A percentile compares a stretch with the other conserved stretches of the same genome.
Conservation (phyloP, 2,797 vertebrate genomes). For the Typhlichthys eigenmanni region DNA sequence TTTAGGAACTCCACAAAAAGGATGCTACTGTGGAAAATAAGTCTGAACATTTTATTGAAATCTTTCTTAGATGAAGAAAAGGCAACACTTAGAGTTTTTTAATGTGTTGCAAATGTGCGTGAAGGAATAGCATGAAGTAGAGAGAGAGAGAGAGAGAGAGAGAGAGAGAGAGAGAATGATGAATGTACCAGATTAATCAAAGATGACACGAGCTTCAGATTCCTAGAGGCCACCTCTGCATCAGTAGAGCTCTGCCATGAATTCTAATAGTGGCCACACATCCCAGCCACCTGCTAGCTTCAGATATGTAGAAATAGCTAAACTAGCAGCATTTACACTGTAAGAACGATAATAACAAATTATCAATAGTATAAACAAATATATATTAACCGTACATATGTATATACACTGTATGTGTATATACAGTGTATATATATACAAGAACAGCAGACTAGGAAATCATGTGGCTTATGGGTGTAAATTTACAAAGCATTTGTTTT, state of each 20-base stretch:
- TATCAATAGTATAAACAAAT: neutral
- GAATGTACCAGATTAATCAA: constrained; percentile 24
- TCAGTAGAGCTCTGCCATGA: constrained; percentile 12
- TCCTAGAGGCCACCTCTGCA: constrained; percentile 11
- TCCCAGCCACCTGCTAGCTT: neutral
- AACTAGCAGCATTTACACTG: neutral
- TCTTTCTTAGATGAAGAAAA: neutral
- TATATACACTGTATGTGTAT: too few relatives aligned
- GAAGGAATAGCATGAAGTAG: neutral
- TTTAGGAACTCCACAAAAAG: neutral
- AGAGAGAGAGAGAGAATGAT: constrained; percentile 6
- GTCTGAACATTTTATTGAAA: neutral
- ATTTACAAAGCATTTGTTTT: too few relatives aligned
- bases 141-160: neutral
- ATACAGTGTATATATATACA: too few relatives aligned
- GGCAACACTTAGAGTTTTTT: neutral
- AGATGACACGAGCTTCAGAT: constrained; percentile 9
- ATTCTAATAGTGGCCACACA: constrained; percentile 1
- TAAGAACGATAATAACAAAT: neutral
- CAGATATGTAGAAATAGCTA: neutral
- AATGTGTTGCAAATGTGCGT: too few relatives aligned
- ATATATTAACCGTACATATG: neutral
- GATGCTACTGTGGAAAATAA: neutral
- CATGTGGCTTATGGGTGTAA: too few relatives aligned
- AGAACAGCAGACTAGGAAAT: neutral